Conservation (phyloP, 2,797 vertebrate species). For the Acropternis orthonyx region DNA sequence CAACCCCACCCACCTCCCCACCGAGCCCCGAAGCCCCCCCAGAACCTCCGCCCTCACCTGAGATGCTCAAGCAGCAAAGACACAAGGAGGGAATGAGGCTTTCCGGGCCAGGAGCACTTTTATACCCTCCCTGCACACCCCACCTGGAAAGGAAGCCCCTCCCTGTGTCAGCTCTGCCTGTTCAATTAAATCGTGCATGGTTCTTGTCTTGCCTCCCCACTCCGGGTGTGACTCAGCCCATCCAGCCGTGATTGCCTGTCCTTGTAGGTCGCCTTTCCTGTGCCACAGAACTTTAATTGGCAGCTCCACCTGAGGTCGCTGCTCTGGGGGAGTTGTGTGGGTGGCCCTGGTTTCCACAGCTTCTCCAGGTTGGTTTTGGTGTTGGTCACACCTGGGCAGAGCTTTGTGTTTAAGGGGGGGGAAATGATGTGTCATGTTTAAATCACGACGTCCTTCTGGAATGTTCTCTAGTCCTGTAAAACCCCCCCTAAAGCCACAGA, state of each 20-base stretch:
- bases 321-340: not conserved
- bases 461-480: not conserved
- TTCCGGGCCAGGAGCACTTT: not conserved
- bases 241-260: not conserved
- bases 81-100: not conserved
- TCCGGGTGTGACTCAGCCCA: not conserved
- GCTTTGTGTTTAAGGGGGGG: accelerated
- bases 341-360: not conserved
- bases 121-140: not conserved
- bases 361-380: not conserved
- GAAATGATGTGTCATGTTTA: not conserved
- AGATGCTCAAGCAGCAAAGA: not conserved
- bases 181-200: accelerated
- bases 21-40: accelerated
- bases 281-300: constrained; percentile 3
- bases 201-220: not conserved
- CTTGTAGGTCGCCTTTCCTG: not conserved
- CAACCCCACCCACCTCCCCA: accelerated
- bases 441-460: not conserved
- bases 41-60: not conserved
- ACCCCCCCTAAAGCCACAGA: accelerated
- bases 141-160: not conserved
- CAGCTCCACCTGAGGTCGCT: not conserved
- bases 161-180: not conserved
- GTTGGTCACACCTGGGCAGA: not conserved